Evolutionary conservation across 1,140 invertebrate species (phyloP), one percentile per base, ranked within the genome.

Genomic region (Aethina tumida): DNA sequence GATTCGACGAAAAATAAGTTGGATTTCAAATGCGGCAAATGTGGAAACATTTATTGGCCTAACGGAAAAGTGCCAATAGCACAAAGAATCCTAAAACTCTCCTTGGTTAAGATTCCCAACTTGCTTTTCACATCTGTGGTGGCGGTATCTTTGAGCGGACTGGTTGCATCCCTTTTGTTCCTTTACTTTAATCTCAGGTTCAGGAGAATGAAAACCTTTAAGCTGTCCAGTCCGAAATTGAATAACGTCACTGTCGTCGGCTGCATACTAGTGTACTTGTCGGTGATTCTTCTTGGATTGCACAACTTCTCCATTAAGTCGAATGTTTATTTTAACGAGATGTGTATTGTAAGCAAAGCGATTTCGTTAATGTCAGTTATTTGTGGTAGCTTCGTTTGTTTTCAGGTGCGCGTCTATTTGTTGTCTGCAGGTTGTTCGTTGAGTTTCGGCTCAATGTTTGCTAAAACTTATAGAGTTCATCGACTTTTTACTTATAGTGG

Each of bases 191-290:
- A 92, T 65, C 67, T 92, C 30, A 82, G 86, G 63, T 88, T 89
- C 63, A 71, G 87, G 37, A 80, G 81, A 54, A 71, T 85, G 55
- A 90, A 88, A 83, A 90, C 71, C 67, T 73, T 46, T 12, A 46
- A 46, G 68, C 80, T 98, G 64, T 96, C 92, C 12, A 95, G 90
- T 59, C 94, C 94, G 4, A 83, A 92, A 55, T 70, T 97, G 43
- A 97, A 97, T 69, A 97, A 97, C 66, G 79, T 97, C 58, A 93
- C 95, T 8, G 86, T 95, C 28, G 77, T 92, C 28, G 95, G 94
- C 13, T 96, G 91, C 55, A 83, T 93, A 43, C 66, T 96, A 39
- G 89, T 94, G 4, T 98, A 97, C 65, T 73, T 82, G 8, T 91
- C 90, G 29, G 90, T 97, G 19, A 88, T 95, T 41, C 67, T 97